Percentiles rank a stretch among this genome's conserved stretches.
phyloP scores from a whole-genome alignment of 2,797 vertebrate species.

The Pipistrellus pygmaeus region DNA sequence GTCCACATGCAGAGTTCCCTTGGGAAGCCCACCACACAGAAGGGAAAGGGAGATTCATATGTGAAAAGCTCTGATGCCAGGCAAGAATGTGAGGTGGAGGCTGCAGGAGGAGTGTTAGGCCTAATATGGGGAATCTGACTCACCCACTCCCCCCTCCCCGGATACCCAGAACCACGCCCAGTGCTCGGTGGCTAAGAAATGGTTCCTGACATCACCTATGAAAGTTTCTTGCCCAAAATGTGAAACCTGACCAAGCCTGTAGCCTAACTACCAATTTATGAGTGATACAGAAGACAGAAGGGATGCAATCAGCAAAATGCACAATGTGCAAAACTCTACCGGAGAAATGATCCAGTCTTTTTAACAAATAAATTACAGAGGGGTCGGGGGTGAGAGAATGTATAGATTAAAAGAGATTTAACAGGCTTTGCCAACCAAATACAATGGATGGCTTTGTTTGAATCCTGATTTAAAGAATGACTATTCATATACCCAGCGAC shows the following conservation, averaged over 20 bases:
- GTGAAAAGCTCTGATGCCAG: neutral
- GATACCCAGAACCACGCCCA: accelerated
- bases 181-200: neutral
- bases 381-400: neutral
- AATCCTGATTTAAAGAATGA: neutral
- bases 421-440: neutral
- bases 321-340: neutral
- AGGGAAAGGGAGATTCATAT: neutral
- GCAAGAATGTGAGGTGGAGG: neutral
- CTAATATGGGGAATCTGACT: too few relatives aligned
- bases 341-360: neutral
- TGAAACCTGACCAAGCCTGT: neutral
- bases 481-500: too few relatives aligned
- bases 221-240: neutral
- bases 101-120: too few relatives aligned
- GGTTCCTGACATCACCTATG: neutral
- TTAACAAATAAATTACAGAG: slow-evolving; percentile 4
- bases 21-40: neutral
- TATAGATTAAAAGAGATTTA: neutral
- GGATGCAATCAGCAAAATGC: neutral
- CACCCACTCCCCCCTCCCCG: too few relatives aligned
- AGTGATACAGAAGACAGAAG: neutral
- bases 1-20: neutral
- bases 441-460: neutral
- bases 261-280: neutral